phyloP scores from a whole-genome alignment of 92 coral and sea anemone species.

The Chrysogorgia sp. region DNA sequence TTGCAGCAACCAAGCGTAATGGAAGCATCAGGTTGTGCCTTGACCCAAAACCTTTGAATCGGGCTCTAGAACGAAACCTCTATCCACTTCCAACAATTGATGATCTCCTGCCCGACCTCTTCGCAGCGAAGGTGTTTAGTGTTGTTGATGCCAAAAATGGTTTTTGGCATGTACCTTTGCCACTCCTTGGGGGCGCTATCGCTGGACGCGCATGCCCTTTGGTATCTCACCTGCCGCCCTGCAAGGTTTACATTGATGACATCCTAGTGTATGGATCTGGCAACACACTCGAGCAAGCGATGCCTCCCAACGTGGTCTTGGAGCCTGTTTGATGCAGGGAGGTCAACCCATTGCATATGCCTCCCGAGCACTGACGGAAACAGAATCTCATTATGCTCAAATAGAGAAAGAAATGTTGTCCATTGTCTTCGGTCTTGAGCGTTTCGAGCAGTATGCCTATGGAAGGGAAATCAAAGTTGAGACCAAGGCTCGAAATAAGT shows the following conservation, averaged over 20 bases:
- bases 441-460: constrained; percentile 36
- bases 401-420: constrained; percentile 37
- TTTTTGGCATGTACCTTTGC: constrained; percentile 64
- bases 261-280: constrained; percentile 47
- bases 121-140: constrained; percentile 52
- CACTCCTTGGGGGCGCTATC: constrained; percentile 59
- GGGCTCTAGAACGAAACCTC: constrained; percentile 43
- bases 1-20: constrained; percentile 44
- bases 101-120: constrained; percentile 52
- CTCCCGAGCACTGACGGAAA: constrained; percentile 11
- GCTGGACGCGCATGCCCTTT: constrained; percentile 50
- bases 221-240: constrained; percentile 61
- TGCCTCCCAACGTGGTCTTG: constrained; percentile 35
- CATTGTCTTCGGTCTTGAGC: constrained; percentile 32
- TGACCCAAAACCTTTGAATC: constrained; percentile 51
- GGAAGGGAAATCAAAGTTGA: constrained; percentile 25
- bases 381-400: constrained; percentile 31
- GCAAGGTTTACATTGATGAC: constrained; percentile 46
- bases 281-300: constrained; percentile 44
- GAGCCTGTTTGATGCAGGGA: constrained; percentile 5
- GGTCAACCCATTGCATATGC: constrained; percentile 36
- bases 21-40: constrained; percentile 43
- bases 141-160: constrained; percentile 60
- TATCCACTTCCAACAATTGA: constrained; percentile 44
- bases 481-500: no score